phyloP scores from a whole-genome alignment of 2,888 invertebrate species.

The Suillia variegata region DNA sequence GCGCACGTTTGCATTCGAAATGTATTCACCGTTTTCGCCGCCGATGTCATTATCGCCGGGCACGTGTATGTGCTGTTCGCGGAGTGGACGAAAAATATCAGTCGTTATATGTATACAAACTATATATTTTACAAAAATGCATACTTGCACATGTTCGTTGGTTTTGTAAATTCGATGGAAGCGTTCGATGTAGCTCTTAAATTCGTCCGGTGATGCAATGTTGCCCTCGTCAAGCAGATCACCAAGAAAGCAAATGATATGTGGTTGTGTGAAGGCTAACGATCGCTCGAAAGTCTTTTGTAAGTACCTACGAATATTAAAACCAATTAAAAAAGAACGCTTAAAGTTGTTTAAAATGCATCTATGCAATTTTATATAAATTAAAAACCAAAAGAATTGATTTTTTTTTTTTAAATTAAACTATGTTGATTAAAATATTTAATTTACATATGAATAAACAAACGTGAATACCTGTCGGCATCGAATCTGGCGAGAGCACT shows the following conservation, averaged over 20 bases:
- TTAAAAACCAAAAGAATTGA: not conserved
- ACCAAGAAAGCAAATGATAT: slow-evolving; percentile 87
- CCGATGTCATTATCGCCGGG: slow-evolving; percentile 99
- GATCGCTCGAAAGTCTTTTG: slow-evolving; percentile 78
- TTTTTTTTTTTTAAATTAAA: not conserved
- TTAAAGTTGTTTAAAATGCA: not conserved
- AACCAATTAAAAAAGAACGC: not conserved
- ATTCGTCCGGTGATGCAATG: slow-evolving; percentile 73
- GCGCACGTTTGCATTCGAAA: slow-evolving; percentile 69
- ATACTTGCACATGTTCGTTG: slow-evolving; percentile 51
- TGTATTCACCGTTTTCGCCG: slow-evolving; percentile 81
- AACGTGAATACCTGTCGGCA: slow-evolving; percentile 74
- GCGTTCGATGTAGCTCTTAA: slow-evolving; percentile 74
- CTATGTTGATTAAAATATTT: not conserved
- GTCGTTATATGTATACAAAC: not conserved
- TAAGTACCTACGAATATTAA: slow-evolving; percentile 67
- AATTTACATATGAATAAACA: not conserved
- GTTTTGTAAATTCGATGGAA: slow-evolving; percentile 67
- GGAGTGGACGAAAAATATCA: no score
- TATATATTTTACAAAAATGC: no score
- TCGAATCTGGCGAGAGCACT: slow-evolving; percentile 82
- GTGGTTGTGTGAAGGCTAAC: slow-evolving; percentile 73
- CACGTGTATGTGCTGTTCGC: slow-evolving; percentile 84
- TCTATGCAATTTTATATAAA: not conserved
- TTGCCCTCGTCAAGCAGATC: slow-evolving; percentile 96